Evolutionary conservation across 2,888 invertebrate genomes (phyloP), one percentile per base, ranked within the genome.

Genomic region (Xylota segnis): DNA sequence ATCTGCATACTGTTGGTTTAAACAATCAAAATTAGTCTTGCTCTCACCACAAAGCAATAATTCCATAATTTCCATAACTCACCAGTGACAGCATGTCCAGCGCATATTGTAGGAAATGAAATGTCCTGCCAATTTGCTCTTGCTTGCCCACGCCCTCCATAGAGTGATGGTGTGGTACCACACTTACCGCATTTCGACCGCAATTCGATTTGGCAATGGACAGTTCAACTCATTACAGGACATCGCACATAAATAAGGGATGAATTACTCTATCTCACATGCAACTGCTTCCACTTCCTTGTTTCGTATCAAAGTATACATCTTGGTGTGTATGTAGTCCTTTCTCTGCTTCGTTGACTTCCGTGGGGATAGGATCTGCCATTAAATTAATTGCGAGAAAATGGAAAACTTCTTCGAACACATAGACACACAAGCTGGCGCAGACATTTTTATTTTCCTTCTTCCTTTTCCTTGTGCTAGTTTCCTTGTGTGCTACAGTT

Each of bases 351-450:
- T 70, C 52, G 65, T 63, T 84, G 71, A 72, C 66, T 86, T 82
- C 77, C 82, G 71, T 82, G 82, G 72, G 82, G 86, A 77, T 76
- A 66, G 77, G 63, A 82, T 86, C 82, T 77, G 82, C 86, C 86
- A 86, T 86, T 86, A 86, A 82, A 86, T 77, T 86, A 86, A 86
- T 86, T 86, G 86, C 82, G 45, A 86, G 82, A 82, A 84, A 84
- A 84, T 84, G 84, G 84, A 84, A 84, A 84, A 84, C 81, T 84
- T 81, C 84, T 84, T 75, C 43, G 81, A 58, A 61, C 58, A 63
- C 56, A 70, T 32, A 56, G 37, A 34, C 45, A 54, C 50, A 70
- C 68, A 63, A 74, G 70, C 58, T 71, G 47, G 59, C 40, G 47
- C 54, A 61, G 78, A 66, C 72, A 72, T 83, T 66, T 72, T 77